Conservation (phyloP, 2,797 vertebrate species). For the Babyrousa celebensis region DNA sequence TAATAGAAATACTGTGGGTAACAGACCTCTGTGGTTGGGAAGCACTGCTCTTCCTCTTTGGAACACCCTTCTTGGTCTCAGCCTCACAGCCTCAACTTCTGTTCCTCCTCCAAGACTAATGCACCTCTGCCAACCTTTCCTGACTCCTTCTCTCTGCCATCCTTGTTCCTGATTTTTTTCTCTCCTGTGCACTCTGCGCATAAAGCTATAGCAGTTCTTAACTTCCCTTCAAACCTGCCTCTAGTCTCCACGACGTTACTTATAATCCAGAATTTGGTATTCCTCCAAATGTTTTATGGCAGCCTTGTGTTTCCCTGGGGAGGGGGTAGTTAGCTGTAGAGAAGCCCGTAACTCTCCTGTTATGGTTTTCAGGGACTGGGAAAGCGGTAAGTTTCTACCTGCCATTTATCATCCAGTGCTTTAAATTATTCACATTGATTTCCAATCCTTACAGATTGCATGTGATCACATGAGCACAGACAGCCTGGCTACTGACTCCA, state of each 20-base stretch:
- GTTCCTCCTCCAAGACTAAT: neutral
- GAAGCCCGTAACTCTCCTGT: slow-evolving; percentile 54
- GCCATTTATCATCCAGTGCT: slow-evolving; percentile 69
- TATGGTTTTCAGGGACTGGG: slow-evolving; percentile 13
- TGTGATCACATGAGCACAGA: slow-evolving; percentile 90
- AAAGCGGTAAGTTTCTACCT: slow-evolving; percentile 62
- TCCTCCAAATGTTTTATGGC: slow-evolving; percentile 39
- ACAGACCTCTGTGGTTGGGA: neutral
- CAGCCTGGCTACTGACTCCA: slow-evolving; percentile 80
- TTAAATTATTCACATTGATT: slow-evolving; percentile 82
- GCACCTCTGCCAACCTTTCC: neutral
- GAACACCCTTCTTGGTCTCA: neutral
- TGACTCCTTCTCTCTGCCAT: neutral
- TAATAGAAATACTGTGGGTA: neutral
- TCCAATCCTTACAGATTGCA: slow-evolving; percentile 92
- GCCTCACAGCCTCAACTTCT: neutral
- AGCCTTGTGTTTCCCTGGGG: slow-evolving; percentile 50
- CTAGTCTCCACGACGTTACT: neutral
- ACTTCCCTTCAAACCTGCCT: neutral
- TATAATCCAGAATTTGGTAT: slow-evolving; percentile 55
- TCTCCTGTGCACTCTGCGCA: neutral
- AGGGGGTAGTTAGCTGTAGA: slow-evolving; percentile 39
- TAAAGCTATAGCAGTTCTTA: neutral
- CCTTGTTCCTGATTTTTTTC: neutral
- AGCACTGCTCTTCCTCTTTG: neutral